Base-by-base conservation (phyloP, 2,113 vertebrate species). In the Tachuris rubrigastra region DNA sequence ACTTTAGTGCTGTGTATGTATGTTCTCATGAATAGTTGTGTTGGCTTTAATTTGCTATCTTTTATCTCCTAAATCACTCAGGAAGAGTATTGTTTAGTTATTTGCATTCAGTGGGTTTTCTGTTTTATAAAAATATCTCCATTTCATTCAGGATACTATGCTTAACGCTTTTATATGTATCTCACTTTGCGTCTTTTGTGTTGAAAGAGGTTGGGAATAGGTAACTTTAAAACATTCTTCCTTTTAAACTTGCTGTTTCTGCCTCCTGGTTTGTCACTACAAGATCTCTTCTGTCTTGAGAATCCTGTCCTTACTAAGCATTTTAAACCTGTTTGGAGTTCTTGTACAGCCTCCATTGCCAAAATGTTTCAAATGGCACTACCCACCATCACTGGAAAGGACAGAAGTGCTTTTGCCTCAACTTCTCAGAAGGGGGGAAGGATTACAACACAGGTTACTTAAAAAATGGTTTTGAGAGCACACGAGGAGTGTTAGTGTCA, bases 151-250 rank as follows among this genome's bases (percentile, higher is more conserved):
- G 8, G 65, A 6, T 52, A 21, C 55, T 69, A 58, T 62, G 18
- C 37, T 80, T 63, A 83, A 56, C 16, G 5, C 30, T 88, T 80
- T 56, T 35, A 8, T 47, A 28, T 53, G 7, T 66, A 12, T 71
- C 33, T 94, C 28, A 35, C 23, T 74, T 78, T 8, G 6, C 4
- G 0, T 0, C 0, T 23, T 65, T 68, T 80, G 15, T 27, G 8
- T 62, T 87, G 58, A 49, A 59, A 75, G 46, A 37, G 9, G 22
- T 52, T 72, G 20, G 2, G 0, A 71, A 37, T 41, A 25, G 47
- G n/a, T 69, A 67, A 72, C 75, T 72, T 50, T 30, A 37, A 28
- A 62, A n/a, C 28, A 53, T 82, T 85, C 14, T 58, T 81, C 37
- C 52, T 35, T 42, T 33, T 12, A 46, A 87, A 75, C 5, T 58